Evolutionary conservation across 2,797 vertebrate species (phyloP), one percentile per base, ranked within the genome.

Genomic region (Sylvia borin): DNA sequence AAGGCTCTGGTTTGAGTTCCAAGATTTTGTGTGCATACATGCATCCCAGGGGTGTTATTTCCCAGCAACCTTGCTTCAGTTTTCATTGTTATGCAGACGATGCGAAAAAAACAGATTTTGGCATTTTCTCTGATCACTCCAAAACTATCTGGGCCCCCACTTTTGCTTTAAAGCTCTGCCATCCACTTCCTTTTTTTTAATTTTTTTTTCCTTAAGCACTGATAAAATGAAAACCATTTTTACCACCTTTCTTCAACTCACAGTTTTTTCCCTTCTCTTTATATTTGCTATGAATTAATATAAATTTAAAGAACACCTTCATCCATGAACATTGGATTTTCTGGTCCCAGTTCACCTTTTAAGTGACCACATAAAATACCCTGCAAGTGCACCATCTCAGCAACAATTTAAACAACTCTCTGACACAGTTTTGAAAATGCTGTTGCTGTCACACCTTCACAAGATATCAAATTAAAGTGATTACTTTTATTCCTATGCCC

Each of bases 1-100:
- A 40, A 93, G 95, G 95, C 73, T 92, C 54, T 78, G 82, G 70
- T 92, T 91, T 62, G 73, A 93, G 79, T 94, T 96, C 95, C 81
- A 78, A 85, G 66, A 34, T 82, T 91, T 58, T 91, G 76, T 94
- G 76, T 93, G 40, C 88, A 91, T 93, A 91, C 92, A 88, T 54
- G 64, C 66, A 81, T 95, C 90, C 92, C 91, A 86, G 79, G 89
- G 87, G 62, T 78, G 73, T 86, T 93, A 84, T 88, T 93, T 93
- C 73, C 66, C 73, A 84, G 73, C 73, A 94, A 66, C 43, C 36
- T 78, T 1, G 4, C 32, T 88, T 76, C 62, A 66, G 53, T 86
- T 88, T 90, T 71, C 47, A 76, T 92, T 96, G 91, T 96, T 84
- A 93, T 61, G 76, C 40, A 78, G 47, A 93, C 70, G 36, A 88